phyloP scores from a whole-genome alignment of 2,888 invertebrate genomes.

The Nephrotoma flavescens region DNA sequence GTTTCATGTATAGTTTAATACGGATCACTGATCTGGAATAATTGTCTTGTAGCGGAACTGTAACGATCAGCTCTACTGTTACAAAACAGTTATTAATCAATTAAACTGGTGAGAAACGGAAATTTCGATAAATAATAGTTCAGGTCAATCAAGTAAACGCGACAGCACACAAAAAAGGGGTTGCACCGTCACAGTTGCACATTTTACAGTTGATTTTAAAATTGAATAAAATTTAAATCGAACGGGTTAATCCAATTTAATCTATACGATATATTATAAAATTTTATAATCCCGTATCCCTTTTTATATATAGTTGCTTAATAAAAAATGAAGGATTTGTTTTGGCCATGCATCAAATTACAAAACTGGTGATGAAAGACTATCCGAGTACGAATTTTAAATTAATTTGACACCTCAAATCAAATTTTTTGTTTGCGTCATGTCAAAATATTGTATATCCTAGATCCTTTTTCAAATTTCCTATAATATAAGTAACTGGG shows the following conservation, averaged over 20 bases:
- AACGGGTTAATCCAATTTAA: not conserved
- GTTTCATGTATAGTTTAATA: not conserved
- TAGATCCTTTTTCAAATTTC: not conserved
- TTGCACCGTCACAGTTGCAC: not conserved
- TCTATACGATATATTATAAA: not conserved
- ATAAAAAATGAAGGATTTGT: not conserved
- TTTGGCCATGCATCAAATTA: not conserved
- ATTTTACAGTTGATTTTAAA: not conserved
- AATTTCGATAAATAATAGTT: not conserved
- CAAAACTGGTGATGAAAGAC: not conserved
- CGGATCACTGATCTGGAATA: not conserved
- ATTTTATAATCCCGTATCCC: not conserved
- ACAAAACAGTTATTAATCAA: not conserved
- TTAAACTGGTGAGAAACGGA: not conserved
- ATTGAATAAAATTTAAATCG: not conserved
- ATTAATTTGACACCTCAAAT: not conserved
- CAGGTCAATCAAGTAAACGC: not conserved
- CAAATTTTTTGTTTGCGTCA: not conserved
- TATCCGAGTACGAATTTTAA: not conserved
- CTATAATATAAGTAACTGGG: not conserved
- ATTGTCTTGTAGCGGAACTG: not conserved
- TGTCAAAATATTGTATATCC: not conserved
- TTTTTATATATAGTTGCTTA: not conserved
- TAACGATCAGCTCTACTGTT: not conserved
- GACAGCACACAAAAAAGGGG: not conserved